Base-by-base conservation (phyloP, 2,797 vertebrate genomes). In the Microctenopoma steveboyesi region DNA sequence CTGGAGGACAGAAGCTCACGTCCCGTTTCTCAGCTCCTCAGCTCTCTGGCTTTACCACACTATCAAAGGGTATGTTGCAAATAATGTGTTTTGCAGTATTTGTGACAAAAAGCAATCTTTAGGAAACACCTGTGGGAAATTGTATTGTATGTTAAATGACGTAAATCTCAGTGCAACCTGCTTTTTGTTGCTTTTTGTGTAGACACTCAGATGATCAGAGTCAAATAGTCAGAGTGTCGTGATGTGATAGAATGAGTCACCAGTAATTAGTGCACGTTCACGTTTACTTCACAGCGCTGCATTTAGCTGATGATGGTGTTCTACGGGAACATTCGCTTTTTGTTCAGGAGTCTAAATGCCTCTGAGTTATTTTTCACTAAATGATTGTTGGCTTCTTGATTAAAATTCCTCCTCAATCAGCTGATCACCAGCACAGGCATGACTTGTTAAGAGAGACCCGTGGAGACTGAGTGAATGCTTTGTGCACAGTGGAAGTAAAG, bases 41-140 rank as follows among this genome's bases (percentile, higher is more conserved):
- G 86, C 74, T 94, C 92, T 43, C 69, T 94, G 86, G 92, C 93
- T 73, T 78, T 91, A 70, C 94, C 94, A 52, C 93, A 93, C 82
- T 93, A 93, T 71, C 92, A 93, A 74, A 88, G 92, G 93, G 93
- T 95, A 93, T 49, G 93, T 86, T 79, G 18, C 45, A 79, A 79
- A 72, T 58, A 15, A 30, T 43, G 18, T 28, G 30, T 22, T 73
- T 40, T 69, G 42, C 18, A 1, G 22, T 65, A 25, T 39, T 69
- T 66, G 1, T 25, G 35, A 1, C 46, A 50, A 12, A 25, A n/a
- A 6, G 25, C 2, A 2, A 57, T 4, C 6, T 1, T 30, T 49
- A 18, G 22, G 22, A 22, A 22, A 22, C 22, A 22, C 22, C 22
- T 22, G 22, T 22, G 2, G 22, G 22, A 22, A 22, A 22, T 22